Evolutionary conservation across 92 coral and sea anemone species (phyloP).

Genomic region (Epizoanthus fatuus): DNA sequence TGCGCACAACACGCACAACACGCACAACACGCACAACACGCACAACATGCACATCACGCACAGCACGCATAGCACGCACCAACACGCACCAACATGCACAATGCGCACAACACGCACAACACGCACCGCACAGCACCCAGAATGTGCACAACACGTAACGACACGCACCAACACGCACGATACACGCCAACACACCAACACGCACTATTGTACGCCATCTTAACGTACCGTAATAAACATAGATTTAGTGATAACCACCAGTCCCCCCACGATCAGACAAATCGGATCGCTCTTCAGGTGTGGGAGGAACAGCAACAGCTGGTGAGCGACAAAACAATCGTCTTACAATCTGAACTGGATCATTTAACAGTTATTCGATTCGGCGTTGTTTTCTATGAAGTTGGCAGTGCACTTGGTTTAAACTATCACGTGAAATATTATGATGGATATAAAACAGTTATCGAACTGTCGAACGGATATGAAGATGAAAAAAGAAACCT

Average conservation of each 20-base stretch:
- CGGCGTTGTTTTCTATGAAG: neutral
- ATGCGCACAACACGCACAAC: too few relatives aligned
- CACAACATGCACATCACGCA: too few relatives aligned
- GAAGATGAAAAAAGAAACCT: too few relatives aligned
- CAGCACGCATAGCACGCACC: too few relatives aligned
- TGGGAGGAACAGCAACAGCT: conserved; percentile 18
- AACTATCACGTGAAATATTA: too few relatives aligned
- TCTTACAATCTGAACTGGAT: neutral
- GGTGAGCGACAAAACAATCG: neutral
- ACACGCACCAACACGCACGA: too few relatives aligned
- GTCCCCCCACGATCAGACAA: conserved; percentile 22
- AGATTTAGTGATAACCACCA: conserved; percentile 36
- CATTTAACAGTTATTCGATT: neutral
- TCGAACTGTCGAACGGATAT: too few relatives aligned
- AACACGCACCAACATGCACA: too few relatives aligned
- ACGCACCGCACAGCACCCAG: too few relatives aligned
- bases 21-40: neutral
- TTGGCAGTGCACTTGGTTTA: neutral
- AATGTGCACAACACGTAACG: too few relatives aligned
- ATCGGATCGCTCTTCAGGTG: conserved; percentile 26
- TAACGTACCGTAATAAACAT: conserved; percentile 30
- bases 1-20: too few relatives aligned
- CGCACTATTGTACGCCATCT: neutral
- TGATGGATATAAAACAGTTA: too few relatives aligned
- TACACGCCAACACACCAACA: neutral